Conservation (phyloP, 2,113 vertebrate species). For the Manacus vitellinus region DNA sequence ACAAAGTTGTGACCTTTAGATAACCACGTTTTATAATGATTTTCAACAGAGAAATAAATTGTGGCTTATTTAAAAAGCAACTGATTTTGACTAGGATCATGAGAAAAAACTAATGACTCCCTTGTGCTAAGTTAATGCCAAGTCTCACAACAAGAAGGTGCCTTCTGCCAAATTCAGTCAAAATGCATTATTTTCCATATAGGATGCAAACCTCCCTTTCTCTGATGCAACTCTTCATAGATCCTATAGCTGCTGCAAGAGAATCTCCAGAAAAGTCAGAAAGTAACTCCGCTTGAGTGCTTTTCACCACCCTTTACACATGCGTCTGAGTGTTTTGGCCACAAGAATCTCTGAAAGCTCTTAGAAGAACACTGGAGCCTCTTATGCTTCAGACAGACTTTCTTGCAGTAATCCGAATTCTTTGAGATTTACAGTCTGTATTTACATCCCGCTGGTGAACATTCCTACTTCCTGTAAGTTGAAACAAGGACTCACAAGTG, state of each 20-base stretch:
- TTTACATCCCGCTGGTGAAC: accelerated
- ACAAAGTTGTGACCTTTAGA: slow-evolving; percentile 20
- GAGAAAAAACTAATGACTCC: slow-evolving; percentile 8
- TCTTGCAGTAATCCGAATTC: not conserved
- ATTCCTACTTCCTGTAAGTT: not conserved
- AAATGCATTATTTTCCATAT: slow-evolving; percentile 16
- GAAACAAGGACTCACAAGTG: not conserved
- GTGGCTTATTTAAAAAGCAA: not conserved
- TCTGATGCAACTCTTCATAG: not conserved
- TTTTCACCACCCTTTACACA: not conserved
- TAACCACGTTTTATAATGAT: not conserved
- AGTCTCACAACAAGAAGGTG: not conserved
- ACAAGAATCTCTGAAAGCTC: not conserved
- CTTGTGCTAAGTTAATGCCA: not conserved
- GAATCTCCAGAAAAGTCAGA: slow-evolving; percentile 1
- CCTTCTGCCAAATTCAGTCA: slow-evolving; percentile 30
- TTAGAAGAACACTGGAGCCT: not conserved
- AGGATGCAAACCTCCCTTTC: not conserved
- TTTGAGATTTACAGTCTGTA: not conserved
- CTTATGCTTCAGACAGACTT: not conserved
- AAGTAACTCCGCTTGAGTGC: not conserved
- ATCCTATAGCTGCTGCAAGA: not conserved
- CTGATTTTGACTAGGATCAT: slow-evolving; percentile 7
- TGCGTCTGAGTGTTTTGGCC: not conserved
- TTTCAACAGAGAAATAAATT: not conserved